phyloP scores from a whole-genome alignment of 2,888 invertebrate species.

The Allacma fusca region DNA sequence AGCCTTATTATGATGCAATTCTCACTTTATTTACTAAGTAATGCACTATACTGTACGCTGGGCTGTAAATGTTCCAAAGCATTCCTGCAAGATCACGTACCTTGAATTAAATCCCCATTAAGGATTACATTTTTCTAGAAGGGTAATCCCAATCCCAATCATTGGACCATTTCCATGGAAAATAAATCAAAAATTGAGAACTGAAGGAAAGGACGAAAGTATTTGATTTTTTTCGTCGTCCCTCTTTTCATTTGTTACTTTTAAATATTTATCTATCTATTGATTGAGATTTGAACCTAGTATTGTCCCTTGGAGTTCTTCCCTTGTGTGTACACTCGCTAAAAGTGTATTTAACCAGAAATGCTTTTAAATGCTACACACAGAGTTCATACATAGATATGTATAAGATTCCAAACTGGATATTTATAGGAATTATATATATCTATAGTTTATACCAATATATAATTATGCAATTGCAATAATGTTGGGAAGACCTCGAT shows the following conservation, averaged over 20 bases:
- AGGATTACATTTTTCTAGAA: background rate
- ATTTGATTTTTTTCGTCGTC: background rate
- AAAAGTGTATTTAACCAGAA: too few species aligned
- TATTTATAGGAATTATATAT: too few species aligned
- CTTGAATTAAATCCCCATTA: slow-evolving; percentile 22
- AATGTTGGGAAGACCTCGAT: slow-evolving; percentile 11
- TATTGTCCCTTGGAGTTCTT: background rate
- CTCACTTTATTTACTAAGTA: too few species aligned
- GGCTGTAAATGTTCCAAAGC: too few species aligned
- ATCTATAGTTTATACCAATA: background rate
- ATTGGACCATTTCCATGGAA: background rate
- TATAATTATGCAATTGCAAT: background rate
- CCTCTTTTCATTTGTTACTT: background rate
- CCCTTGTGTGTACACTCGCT: too few species aligned
- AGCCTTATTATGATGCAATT: too few species aligned
- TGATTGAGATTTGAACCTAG: slow-evolving; percentile 21
- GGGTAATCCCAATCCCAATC: background rate
- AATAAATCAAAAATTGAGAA: slow-evolving; percentile 6
- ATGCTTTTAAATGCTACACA: too few species aligned
- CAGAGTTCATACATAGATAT: too few species aligned
- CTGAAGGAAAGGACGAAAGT: slow-evolving; percentile 8
- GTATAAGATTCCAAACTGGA: too few species aligned
- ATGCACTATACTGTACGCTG: too few species aligned
- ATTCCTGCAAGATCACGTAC: background rate
- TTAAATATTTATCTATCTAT: background rate